A percentile compares a stretch with the other conserved stretches of the same genome.
Conservation (phyloP, 2,888 invertebrate genomes). For the Halictus ligatus region DNA sequence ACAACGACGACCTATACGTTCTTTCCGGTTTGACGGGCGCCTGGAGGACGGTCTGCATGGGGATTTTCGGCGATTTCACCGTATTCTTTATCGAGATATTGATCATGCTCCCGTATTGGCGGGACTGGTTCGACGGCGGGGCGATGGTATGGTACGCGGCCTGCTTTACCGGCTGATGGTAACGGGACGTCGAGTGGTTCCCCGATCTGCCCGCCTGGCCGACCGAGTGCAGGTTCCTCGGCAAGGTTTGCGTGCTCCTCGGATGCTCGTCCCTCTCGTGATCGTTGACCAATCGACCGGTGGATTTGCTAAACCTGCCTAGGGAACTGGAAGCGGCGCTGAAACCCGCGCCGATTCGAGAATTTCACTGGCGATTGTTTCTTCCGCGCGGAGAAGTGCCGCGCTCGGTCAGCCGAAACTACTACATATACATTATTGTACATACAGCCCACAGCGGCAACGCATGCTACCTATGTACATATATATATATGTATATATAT, state of each 20-base stretch:
- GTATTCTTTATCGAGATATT: conserved; percentile 88
- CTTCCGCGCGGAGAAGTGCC: not conserved
- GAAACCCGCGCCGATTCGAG: conserved; percentile 82
- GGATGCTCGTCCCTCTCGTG: conserved; percentile 86
- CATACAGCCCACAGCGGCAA: conserved; percentile 18
- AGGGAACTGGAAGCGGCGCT: conserved; percentile 90
- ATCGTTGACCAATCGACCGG: conserved; percentile 88
- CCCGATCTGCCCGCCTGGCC: conserved; percentile 80
- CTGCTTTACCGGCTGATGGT: conserved; percentile 38
- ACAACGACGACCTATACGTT: conserved; percentile 85
- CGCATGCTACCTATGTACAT: conserved; percentile 32
- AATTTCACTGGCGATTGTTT: conserved; percentile 28
- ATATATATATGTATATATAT: too few species aligned
- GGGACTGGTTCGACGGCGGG: conserved; percentile 57
- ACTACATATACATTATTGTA: too few species aligned
- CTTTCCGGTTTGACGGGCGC: conserved; percentile 89
- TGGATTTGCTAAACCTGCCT: conserved; percentile 93
- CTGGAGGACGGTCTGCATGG: conserved; percentile 74
- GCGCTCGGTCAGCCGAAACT: conserved; percentile 20
- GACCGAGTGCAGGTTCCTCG: conserved; percentile 86
- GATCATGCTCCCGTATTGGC: conserved; percentile 84
- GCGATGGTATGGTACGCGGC: not conserved
- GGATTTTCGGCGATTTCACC: conserved; percentile 71
- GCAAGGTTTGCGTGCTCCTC: conserved; percentile 91
- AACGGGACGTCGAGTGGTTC: conserved; percentile 30